Evolutionary conservation across 2,797 vertebrate species (phyloP).

Genomic region (Halcyon smyrnensis): DNA sequence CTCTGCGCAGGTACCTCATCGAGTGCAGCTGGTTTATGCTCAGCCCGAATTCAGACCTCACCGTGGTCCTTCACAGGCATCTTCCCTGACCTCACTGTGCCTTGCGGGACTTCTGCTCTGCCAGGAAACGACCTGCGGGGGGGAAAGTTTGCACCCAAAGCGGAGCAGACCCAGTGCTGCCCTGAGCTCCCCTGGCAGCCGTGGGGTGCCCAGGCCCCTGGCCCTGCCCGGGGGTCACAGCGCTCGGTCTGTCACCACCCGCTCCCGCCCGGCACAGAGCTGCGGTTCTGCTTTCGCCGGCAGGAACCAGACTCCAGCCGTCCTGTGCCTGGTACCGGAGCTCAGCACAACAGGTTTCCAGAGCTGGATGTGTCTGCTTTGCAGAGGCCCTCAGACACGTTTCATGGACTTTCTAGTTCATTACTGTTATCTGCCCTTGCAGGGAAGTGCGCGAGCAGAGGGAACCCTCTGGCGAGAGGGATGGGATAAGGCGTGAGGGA

Average conservation of each 20-base stretch:
- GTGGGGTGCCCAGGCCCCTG: no score
- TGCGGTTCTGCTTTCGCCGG: fast-evolving
- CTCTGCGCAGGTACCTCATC: not conserved
- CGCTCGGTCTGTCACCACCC: not conserved
- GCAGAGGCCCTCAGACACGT: not conserved
- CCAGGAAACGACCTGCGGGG: no score
- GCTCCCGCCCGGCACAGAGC: not conserved
- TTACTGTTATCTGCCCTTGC: not conserved
- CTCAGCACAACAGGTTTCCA: not conserved
- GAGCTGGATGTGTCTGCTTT: not conserved
- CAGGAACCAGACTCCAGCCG: not conserved
- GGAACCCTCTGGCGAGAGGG: not conserved
- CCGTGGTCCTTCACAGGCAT: not conserved
- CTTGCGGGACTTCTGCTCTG: no score
- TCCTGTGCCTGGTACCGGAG: fast-evolving
- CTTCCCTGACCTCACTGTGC: not conserved
- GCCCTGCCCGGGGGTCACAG: fast-evolving
- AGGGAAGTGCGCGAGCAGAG: not conserved
- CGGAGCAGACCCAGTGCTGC: no score
- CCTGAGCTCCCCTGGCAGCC: not conserved
- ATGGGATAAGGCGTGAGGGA: not conserved
- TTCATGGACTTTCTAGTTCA: not conserved
- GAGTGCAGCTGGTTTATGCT: no score
- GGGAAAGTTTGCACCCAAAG: no score
- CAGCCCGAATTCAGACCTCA: not conserved